Base-by-base conservation (phyloP, 2,113 vertebrate genomes). In the Stegastes partitus region DNA sequence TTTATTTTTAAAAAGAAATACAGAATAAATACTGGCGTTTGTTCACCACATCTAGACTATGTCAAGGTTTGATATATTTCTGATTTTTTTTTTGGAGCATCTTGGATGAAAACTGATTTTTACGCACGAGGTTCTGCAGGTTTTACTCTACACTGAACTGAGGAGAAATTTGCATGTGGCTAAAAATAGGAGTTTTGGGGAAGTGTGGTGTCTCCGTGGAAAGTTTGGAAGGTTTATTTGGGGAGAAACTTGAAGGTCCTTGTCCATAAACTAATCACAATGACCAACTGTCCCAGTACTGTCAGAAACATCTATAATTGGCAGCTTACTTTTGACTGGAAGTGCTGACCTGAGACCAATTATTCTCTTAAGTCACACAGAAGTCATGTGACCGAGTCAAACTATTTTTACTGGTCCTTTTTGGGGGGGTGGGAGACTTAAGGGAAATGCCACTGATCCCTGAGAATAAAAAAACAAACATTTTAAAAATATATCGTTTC, bases 261-360 rank as follows among this genome's bases (percentile, higher is more conserved):
- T 77, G 82, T 82, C 45, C 67, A 67, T 72, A 28, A 82, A 85
- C 82, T 85, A 82, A 87, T 87, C 74, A 85, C 77, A 74, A 11
- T 47, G 82, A 85, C 79, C 84, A 87, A 62, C 57, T 91, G 85
- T 69, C 83, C 85, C 64, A 84, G 69, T 84, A 67, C 81, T 88
- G 85, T 88, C 90, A 85, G 3, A 53, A 15, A 68, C 81, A 81
- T 31, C 83, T 84, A 83, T 81, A 91, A 89, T 81, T 83, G 87
- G 85, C 74, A 86, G 81, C 81, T 89, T 26, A 44, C 66, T 58
- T 84, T 63, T 77, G 53, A 79, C 68, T 18, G 28, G 25, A 81
- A 53, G 53, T 61, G 67, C 74, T 77, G 77, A 82, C 74, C 74
- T 42, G 83, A 81, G 83, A 85, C 65, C 77, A 85, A 72, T 54